Evolutionary conservation across 2,113 vertebrate genomes (phyloP), one percentile per base, ranked within the genome.

Genomic region (Bos taurus): DNA sequence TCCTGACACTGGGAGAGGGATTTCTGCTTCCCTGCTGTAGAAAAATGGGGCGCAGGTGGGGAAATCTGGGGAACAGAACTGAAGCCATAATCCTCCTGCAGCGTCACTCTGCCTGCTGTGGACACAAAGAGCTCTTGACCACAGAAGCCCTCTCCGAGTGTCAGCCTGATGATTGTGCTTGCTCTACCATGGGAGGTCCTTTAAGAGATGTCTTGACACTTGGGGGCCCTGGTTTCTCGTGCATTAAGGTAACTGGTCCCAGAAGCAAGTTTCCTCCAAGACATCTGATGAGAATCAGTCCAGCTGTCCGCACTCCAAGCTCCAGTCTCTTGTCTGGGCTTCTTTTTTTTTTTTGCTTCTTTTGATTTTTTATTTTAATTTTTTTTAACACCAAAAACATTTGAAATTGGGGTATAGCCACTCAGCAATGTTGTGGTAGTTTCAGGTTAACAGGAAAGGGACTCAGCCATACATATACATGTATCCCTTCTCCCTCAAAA

Each of bases 141-240:
- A 11, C 0, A 1, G 77, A 64, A 17, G 33, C 25, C 46, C 16
- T 82, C 16, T 30, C 33, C 4, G 3, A 46, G 74, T 3, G 3
- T 11, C 14, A 54, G 36, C 19, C 46, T 88, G 48, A 17, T 56
- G 21, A n/a, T 2, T 3, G 0, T 40, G 8, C 52, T 54, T 88
- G 40, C 30, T 67, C 50, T 12, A 56, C 28, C 2, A 0, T 25
- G 33, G 23, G 59, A 36, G 36, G 43, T 74, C 60, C 60, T 82
- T 21, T 57, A 15, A 15, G 36, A 81, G 52, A 17, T 4, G 3
- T 71, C 50, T 71, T 57, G 40, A 48, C 48, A 28, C 3, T 2
- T 4, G 0, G 4, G 4, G 6, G 1, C 17, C 13, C 60, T 59
- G 14, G 21, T 19, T 74, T 74, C 52, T 50, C 59, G 25, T 19